Evolutionary conservation across 2,888 invertebrate genomes (phyloP).

Genomic region (Heliconius ismenius): DNA sequence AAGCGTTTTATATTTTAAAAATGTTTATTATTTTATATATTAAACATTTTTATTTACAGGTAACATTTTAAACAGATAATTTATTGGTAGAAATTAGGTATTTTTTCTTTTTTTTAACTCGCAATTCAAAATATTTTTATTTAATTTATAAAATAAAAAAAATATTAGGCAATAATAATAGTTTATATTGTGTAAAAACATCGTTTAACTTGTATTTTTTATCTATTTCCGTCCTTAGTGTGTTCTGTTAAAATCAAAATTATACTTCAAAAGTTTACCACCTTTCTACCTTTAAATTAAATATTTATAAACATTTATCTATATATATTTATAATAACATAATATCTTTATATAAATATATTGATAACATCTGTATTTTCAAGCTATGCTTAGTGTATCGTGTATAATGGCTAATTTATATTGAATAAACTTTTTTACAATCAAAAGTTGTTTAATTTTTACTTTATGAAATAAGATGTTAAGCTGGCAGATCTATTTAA

Average conservation of each 20-base stretch:
- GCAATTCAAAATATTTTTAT: too few relatives aligned
- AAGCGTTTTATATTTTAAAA: too few relatives aligned
- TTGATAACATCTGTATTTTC: constrained; percentile 2
- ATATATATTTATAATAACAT: too few relatives aligned
- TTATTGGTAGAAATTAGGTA: constrained; percentile 2
- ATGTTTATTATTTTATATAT: too few relatives aligned
- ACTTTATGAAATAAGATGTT: neutral
- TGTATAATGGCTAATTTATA: constrained; percentile 38
- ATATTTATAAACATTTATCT: constrained; percentile 14
- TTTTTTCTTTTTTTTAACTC: neutral
- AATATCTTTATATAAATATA: too few relatives aligned
- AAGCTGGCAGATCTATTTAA: too few relatives aligned
- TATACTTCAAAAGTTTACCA: neutral
- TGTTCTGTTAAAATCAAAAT: neutral
- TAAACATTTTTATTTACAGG: constrained; percentile 1
- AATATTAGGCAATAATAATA: too few relatives aligned
- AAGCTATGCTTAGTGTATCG: constrained; percentile 39
- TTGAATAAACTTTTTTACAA: constrained; percentile 41
- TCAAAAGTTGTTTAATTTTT: constrained; percentile 8
- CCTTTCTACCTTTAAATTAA: constrained; percentile 28
- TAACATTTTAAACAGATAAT: neutral
- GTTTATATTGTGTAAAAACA: too few relatives aligned
- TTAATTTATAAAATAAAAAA: too few relatives aligned
- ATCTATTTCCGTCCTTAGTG: neutral
- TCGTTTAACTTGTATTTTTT: neutral